Percentiles rank a stretch among this genome's conserved stretches.
phyloP scores from a whole-genome alignment of 2,797 vertebrate genomes.

The Myotis planiceps region DNA sequence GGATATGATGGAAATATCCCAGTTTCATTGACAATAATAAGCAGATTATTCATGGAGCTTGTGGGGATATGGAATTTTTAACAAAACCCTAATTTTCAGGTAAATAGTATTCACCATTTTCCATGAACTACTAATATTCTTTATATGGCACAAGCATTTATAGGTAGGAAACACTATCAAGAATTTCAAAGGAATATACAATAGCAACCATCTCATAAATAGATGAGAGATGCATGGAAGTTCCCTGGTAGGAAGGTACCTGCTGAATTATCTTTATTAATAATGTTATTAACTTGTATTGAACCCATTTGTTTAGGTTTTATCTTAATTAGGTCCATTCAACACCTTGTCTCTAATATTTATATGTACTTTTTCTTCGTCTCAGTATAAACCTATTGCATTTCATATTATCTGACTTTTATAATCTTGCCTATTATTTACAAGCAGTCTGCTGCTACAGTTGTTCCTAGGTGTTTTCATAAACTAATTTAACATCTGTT shows the following conservation, averaged over 20 bases:
- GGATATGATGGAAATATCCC: constrained; percentile 36
- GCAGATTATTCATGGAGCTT: not conserved
- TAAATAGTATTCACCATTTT: constrained; percentile 12
- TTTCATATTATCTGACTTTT: constrained; percentile 85
- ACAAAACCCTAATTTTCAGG: not conserved
- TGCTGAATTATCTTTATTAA: constrained; percentile 75
- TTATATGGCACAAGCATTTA: not conserved
- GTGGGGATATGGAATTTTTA: not conserved
- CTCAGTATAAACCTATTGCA: constrained; percentile 73
- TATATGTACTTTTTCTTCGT: constrained; percentile 73
- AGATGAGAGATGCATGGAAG: constrained; percentile 57
- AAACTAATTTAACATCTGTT: constrained; percentile 88
- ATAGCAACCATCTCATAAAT: constrained; percentile 8
- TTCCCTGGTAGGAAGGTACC: constrained; percentile 48
- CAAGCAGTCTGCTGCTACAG: constrained; percentile 85
- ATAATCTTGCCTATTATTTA: constrained; percentile 86
- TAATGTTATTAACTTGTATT: constrained; percentile 83
- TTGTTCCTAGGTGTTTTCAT: constrained; percentile 86
- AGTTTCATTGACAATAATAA: constrained; percentile 51
- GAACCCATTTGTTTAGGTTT: constrained; percentile 82
- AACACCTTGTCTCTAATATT: constrained; percentile 76
- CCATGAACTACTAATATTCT: constrained; percentile 5
- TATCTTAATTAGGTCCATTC: constrained; percentile 86
- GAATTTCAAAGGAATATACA: constrained; percentile 53
- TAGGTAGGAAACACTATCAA: not conserved